These are phyloP conservation scores for Notiomystis cincta DNA, from an alignment of 2,113 vertebrate species.

Conservation along the genomic window DNA sequence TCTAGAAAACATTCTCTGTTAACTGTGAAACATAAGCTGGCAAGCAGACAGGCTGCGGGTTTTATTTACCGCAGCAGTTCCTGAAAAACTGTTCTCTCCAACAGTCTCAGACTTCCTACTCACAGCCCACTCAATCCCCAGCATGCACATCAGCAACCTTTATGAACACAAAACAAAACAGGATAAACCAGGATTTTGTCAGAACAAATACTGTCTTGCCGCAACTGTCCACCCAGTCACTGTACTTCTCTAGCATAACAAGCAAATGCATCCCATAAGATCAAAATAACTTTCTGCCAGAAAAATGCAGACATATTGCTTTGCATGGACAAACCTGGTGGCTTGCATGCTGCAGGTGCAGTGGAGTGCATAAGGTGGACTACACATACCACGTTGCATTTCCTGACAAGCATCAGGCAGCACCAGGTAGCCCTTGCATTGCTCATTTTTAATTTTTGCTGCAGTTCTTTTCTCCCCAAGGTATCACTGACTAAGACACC, in stretches of 20 bases:
- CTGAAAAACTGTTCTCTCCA: neutral
- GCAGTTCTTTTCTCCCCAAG: neutral
- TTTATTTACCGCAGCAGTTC: neutral
- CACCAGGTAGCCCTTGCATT: neutral
- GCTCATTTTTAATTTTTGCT: neutral
- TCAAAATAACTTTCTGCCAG: neutral
- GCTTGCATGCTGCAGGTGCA: neutral
- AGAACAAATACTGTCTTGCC: neutral
- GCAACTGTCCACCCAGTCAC: neutral
- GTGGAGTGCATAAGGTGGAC: rapidly evolving
- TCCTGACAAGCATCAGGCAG: neutral
- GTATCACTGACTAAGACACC: neutral
- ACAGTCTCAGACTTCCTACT: neutral
- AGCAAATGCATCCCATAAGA: neutral
- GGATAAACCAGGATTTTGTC: neutral
- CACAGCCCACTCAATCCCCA: neutral
- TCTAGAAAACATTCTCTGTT: neutral
- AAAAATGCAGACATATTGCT: neutral
- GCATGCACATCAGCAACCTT: neutral
- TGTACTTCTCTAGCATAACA: neutral
- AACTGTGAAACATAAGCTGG: neutral
- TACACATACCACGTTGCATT: neutral
- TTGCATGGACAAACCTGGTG: neutral
- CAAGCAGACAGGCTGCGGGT: neutral
- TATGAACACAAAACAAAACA: neutral